A percentile compares a stretch with the other conserved stretches of the same genome.
Evolutionary conservation across 2,113 vertebrate genomes (phyloP).

Genomic region (Archilochus colubris): DNA sequence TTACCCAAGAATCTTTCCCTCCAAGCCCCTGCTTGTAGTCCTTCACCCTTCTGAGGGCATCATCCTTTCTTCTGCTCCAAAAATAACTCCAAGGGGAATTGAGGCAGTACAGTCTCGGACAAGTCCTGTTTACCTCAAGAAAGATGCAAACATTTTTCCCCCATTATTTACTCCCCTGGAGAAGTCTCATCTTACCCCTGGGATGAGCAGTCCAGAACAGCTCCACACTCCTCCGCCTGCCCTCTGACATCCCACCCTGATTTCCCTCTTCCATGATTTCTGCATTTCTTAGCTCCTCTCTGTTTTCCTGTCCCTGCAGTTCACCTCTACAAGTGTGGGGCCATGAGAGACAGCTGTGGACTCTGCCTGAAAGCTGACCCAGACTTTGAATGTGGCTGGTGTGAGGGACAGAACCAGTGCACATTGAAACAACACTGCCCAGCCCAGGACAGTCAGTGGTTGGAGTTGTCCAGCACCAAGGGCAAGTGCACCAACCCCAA

Average conservation of each 20-base stretch:
- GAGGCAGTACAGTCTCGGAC: too few relatives aligned
- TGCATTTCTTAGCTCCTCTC: not conserved
- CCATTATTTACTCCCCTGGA: rapidly evolving
- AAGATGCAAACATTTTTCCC: rapidly evolving
- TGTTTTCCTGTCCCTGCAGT: conserved; percentile 75
- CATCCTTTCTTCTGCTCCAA: not conserved
- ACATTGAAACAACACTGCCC: conserved; percentile 94
- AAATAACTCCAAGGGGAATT: not conserved
- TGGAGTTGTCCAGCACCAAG: conserved; percentile 89
- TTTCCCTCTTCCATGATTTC: too few relatives aligned
- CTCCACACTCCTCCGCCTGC: too few relatives aligned
- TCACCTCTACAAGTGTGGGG: conserved; percentile 96
- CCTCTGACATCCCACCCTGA: rapidly evolving
- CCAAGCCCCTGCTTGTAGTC: not conserved
- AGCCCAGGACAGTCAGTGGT: conserved; percentile 88
- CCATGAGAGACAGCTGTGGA: conserved; percentile 93
- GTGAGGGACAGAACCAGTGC: conserved; percentile 89
- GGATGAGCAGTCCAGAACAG: rapidly evolving
- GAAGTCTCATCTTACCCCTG: not conserved
- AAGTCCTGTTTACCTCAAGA: not conserved
- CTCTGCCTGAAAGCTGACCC: conserved; percentile 96
- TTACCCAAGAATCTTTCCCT: not conserved
- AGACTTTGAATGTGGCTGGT: conserved; percentile 95
- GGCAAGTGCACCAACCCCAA: conserved; percentile 97
- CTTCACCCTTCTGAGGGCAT: not conserved